Evolutionary conservation across 2,113 vertebrate species (phyloP).

Genomic region (Catharus bicknelli): DNA sequence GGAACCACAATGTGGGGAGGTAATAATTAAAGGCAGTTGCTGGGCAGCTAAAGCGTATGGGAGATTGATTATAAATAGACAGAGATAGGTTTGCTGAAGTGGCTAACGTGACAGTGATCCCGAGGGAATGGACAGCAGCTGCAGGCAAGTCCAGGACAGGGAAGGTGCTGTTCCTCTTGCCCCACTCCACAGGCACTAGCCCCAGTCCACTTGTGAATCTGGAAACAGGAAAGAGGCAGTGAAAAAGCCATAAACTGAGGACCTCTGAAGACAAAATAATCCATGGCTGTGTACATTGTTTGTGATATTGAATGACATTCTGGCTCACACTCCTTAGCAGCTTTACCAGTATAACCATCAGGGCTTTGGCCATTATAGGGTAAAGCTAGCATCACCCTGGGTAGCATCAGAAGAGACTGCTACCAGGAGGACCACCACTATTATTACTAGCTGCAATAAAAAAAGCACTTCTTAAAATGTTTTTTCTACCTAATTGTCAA

Average conservation of each 20-base stretch:
- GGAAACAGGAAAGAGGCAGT: not conserved
- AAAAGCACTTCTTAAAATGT: slow-evolving; percentile 77
- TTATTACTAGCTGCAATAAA: slow-evolving; percentile 79
- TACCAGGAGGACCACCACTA: slow-evolving; percentile 71
- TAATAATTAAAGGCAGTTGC: slow-evolving; percentile 55
- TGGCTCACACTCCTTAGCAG: slow-evolving; percentile 15
- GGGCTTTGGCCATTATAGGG: slow-evolving; percentile 56
- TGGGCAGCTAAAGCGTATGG: not conserved
- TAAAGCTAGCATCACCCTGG: slow-evolving; percentile 68
- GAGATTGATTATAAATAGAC: slow-evolving; percentile 21
- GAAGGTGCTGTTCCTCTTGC: not conserved
- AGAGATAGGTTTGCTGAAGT: not conserved
- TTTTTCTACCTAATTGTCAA: slow-evolving; percentile 83
- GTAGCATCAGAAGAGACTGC: slow-evolving; percentile 65
- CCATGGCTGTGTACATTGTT: not conserved
- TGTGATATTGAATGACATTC: slow-evolving; percentile 25
- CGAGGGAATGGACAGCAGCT: not conserved
- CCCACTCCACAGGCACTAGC: not conserved
- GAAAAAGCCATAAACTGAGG: not conserved
- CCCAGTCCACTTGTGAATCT: not conserved
- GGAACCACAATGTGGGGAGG: slow-evolving; percentile 7
- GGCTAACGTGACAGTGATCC: not conserved
- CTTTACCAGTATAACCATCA: slow-evolving; percentile 55
- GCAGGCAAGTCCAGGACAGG: not conserved
- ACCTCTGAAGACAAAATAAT: not conserved